Conservation (phyloP, 2,888 invertebrate genomes). For the Actias luna region DNA sequence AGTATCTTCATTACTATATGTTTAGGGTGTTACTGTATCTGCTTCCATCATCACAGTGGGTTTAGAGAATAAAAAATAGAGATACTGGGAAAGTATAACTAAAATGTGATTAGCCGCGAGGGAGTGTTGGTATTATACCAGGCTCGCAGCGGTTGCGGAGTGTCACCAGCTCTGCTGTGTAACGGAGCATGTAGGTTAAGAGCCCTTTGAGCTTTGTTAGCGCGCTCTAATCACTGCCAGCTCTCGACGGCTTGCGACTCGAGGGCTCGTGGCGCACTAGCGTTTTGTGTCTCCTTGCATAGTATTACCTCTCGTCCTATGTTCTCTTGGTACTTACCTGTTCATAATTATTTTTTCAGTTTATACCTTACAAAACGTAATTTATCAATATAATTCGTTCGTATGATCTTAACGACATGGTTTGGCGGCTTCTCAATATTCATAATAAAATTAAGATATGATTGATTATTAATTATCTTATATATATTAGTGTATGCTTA, state of each 20-base stretch:
- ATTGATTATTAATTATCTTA: too few relatives aligned
- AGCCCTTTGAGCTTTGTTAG: conserved; percentile 77
- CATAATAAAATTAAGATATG: too few relatives aligned
- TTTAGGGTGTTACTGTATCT: not conserved
- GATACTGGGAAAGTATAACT: not conserved
- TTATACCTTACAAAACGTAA: not conserved
- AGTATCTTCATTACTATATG: not conserved
- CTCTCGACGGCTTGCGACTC: conserved; percentile 68
- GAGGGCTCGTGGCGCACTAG: conserved; percentile 71
- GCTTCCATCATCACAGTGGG: not conserved
- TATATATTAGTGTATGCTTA: too few relatives aligned
- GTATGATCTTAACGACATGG: too few relatives aligned
- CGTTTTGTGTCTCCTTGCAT: conserved; percentile 65
- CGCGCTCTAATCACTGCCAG: conserved; percentile 79
- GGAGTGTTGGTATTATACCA: conserved; percentile 46
- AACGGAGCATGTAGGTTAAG: conserved; percentile 81
- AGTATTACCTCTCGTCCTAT: conserved; percentile 36
- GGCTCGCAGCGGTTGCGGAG: conserved; percentile 62
- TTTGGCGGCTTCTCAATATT: too few relatives aligned
- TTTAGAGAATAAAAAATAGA: not conserved
- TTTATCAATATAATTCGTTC: too few relatives aligned
- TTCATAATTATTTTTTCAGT: conserved; percentile 17
- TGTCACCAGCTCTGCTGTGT: conserved; percentile 68
- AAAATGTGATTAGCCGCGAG: conserved; percentile 56
- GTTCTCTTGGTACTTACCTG: conserved; percentile 47